Base-by-base conservation (phyloP, 2,113 vertebrate species). In the Etia nguti region DNA sequence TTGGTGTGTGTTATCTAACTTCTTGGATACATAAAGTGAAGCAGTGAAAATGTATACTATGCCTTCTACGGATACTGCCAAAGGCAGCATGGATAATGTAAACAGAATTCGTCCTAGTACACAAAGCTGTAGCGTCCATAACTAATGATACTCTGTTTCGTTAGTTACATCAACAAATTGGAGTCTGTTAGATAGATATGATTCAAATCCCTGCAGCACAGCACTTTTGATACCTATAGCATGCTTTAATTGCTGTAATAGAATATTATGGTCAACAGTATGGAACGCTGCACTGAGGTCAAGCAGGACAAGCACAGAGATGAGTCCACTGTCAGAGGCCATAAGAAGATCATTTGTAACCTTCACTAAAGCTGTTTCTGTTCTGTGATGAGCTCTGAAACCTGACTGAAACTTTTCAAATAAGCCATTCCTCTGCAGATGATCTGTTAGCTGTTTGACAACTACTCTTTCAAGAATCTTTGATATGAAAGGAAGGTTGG, bases 351-450 rank as follows among this genome's bases (percentile, higher is more conserved):
- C 16, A 60, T 60, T 60, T 60, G 3, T 60, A 60, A 34, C 8
- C 29, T 10, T 60, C 29, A 60, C 29, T 60, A 60, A 62, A 31
- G 59, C 59, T 20, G 10, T 36, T 62, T 62, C 18, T n/a, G 59
- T 62, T 18, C 59, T 62, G 18, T 36, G 31, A 36, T n/a, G 31
- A 20, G 1, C 31, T 62, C 31, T 62, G 18, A 62, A 62, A 36
- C 31, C 16, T 20, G 59, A 62, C 59, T 62, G 29, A 6, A 62
- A 62, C 59, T 62, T 18, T 62, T 36, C 29, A 7, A 62, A 62
- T 36, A 36, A 62, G 0, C 18, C 59, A 36, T 62, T 62, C 31
- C 0, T 62, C 31, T 36, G 59, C 10, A 62, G 18, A 36, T 62
- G 59, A 36, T n/a, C 31, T 3, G 4, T 36, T 62, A 36, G 1